phyloP scores from a whole-genome alignment of 2,113 vertebrate genomes.

The Pomatostomus ruficeps region DNA sequence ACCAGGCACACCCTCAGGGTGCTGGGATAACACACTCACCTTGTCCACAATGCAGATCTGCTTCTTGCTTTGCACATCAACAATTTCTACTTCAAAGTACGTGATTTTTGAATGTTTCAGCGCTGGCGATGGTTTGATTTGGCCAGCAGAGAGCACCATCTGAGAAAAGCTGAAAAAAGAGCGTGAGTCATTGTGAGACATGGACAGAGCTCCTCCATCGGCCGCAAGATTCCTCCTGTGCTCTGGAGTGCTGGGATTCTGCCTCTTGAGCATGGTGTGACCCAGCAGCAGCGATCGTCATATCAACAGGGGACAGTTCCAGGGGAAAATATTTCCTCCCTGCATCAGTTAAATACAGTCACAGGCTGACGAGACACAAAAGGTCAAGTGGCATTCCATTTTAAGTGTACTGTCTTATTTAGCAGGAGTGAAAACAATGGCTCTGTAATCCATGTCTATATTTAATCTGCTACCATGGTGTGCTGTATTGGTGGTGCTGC shows the following conservation, averaged over 20 bases:
- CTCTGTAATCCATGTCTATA: slow-evolving; percentile 74
- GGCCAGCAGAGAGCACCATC: slow-evolving; percentile 67
- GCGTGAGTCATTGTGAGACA: slow-evolving; percentile 39
- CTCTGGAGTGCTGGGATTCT: slow-evolving; percentile 12
- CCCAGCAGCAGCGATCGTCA: slow-evolving; percentile 15
- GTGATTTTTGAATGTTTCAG: slow-evolving; percentile 66
- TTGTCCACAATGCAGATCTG: slow-evolving; percentile 80
- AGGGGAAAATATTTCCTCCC: slow-evolving; percentile 8
- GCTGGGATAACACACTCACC: slow-evolving; percentile 58
- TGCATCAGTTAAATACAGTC: slow-evolving; percentile 62
- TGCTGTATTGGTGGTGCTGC: not conserved
- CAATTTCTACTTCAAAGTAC: slow-evolving; percentile 79
- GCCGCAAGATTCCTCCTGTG: slow-evolving; percentile 10
- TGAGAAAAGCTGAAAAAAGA: slow-evolving; percentile 68
- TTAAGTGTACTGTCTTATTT: slow-evolving; percentile 70
- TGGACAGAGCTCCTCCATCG: slow-evolving; percentile 2
- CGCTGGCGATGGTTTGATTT: slow-evolving; percentile 21
- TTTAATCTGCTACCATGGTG: slow-evolving; percentile 68
- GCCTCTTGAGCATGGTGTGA: slow-evolving; percentile 63
- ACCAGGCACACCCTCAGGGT: not conserved
- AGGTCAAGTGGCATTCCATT: slow-evolving; percentile 73
- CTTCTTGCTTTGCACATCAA: slow-evolving; percentile 76
- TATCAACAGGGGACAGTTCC: slow-evolving; percentile 43
- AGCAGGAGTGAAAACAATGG: slow-evolving; percentile 73
- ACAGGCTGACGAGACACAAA: not conserved